Evolutionary conservation across 2,797 vertebrate genomes (phyloP).

Genomic region (Pseudochaenichthys georgianus): DNA sequence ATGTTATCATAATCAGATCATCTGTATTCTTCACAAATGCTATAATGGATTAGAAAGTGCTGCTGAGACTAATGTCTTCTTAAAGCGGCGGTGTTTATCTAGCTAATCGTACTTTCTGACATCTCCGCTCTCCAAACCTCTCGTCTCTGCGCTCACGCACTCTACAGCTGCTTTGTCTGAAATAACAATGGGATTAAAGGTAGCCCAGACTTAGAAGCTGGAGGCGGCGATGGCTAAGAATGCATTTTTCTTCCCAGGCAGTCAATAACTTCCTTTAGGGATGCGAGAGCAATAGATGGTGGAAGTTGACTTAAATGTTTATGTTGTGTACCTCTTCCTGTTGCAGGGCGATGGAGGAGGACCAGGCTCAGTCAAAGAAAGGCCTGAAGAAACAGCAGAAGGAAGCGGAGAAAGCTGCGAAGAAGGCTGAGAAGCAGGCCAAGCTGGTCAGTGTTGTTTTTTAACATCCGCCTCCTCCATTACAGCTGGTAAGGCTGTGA

Average conservation of each 20-base stretch:
- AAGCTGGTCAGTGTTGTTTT: conserved; percentile 81
- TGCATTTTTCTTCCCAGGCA: conserved; percentile 90
- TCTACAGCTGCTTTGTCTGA: conserved; percentile 56
- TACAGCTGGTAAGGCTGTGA: conserved; percentile 73
- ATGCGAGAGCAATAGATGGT: conserved; percentile 83
- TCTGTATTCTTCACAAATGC: conserved; percentile 29
- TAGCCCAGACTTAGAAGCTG: conserved; percentile 58
- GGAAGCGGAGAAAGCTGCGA: conserved; percentile 89
- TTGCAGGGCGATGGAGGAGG: conserved; percentile 84
- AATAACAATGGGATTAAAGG: conserved; percentile 76
- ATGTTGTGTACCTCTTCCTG: conserved; percentile 80
- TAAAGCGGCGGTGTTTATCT: conserved; percentile 35
- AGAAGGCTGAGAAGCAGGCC: conserved; percentile 90
- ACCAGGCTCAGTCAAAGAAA: conserved; percentile 90
- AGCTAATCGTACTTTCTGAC: conserved; percentile 43
- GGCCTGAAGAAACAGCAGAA: conserved; percentile 88
- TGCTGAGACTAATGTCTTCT: conserved; percentile 23
- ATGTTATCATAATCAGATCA: conserved; percentile 55
- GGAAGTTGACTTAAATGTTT: conserved; percentile 81
- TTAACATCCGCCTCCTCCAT: conserved; percentile 53
- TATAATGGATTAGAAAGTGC: conserved; percentile 33
- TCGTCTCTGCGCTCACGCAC: conserved; percentile 31
- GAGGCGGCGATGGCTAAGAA: conserved; percentile 60
- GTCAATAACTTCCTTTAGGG: conserved; percentile 90
- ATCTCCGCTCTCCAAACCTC: conserved; percentile 36